Percentiles rank a stretch among this genome's conserved stretches.
Conservation (phyloP, 1,140 invertebrate species). For the Hycleus cichorii region DNA sequence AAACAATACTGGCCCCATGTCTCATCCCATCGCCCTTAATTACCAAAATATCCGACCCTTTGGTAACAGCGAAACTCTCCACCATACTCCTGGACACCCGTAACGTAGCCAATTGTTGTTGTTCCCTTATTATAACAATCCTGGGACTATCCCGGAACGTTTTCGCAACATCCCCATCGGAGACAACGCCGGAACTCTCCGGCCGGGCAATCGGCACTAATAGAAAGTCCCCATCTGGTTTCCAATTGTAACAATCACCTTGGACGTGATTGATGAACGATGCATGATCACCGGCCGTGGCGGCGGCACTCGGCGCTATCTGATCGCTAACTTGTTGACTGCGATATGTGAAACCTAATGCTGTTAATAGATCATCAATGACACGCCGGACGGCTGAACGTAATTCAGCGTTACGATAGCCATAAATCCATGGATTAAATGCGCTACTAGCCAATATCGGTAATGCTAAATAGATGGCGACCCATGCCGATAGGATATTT, state of each 20-base stretch:
- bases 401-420: constrained; percentile 58
- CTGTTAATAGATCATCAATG: constrained; percentile 44
- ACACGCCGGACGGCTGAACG: constrained; percentile 52
- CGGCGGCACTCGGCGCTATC: constrained; percentile 32
- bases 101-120: constrained; percentile 12
- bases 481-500: constrained; percentile 46
- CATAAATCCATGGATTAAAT: constrained; percentile 62
- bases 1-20: constrained; percentile 33
- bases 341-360: constrained; percentile 42
- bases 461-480: constrained; percentile 49
- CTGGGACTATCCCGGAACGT: constrained; percentile 24
- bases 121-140: constrained; percentile 23
- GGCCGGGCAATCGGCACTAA: constrained; percentile 34
- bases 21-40: constrained; percentile 26
- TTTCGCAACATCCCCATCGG: constrained; percentile 23
- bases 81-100: constrained; percentile 35
- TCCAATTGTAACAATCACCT: constrained; percentile 24
- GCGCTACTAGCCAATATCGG: constrained; percentile 54
- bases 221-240: constrained; percentile 31
- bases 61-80: constrained; percentile 33
- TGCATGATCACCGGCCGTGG: constrained; percentile 33
- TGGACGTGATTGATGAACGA: constrained; percentile 36
- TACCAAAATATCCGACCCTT: constrained; percentile 32
- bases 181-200: constrained; percentile 33
- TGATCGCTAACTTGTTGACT: constrained; percentile 29